Conservation (phyloP, 2,113 vertebrate genomes). For the Daubentonia madagascariensis region DNA sequence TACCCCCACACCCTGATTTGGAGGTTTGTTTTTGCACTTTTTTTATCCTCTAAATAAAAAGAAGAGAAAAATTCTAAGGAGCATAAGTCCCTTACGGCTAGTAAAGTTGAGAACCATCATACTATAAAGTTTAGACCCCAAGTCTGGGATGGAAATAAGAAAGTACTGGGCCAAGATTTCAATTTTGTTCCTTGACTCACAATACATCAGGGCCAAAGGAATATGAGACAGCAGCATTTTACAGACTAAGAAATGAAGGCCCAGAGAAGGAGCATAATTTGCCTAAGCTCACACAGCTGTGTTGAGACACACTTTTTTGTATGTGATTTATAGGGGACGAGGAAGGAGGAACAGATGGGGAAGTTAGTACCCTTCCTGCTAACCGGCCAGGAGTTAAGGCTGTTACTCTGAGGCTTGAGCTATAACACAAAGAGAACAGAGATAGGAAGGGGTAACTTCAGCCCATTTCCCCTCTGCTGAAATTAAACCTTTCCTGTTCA, state of each 20-base stretch:
- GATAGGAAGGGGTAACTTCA: neutral
- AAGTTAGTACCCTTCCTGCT: neutral
- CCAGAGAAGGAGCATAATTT: neutral
- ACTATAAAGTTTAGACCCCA: neutral
- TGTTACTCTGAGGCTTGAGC: neutral
- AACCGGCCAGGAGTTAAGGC: neutral
- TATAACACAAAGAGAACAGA: neutral
- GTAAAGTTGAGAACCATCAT: neutral
- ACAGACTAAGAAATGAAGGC: neutral
- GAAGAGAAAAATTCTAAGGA: neutral
- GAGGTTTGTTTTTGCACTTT: neutral
- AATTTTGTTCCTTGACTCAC: neutral
- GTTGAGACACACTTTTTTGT: neutral
- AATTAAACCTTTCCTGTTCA: neutral
- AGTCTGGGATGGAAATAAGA: neutral
- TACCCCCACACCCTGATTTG: neutral
- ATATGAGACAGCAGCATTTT: neutral
- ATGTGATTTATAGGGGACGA: neutral
- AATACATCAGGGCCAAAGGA: neutral
- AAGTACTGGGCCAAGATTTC: neutral
- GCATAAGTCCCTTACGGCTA: neutral
- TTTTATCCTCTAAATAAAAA: constrained; percentile 28
- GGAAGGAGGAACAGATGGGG: neutral
- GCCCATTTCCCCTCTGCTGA: neutral
- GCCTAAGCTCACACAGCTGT: neutral